Evolutionary conservation across 2,113 vertebrate genomes (phyloP).

Genomic region (Eubucco bourcierii): DNA sequence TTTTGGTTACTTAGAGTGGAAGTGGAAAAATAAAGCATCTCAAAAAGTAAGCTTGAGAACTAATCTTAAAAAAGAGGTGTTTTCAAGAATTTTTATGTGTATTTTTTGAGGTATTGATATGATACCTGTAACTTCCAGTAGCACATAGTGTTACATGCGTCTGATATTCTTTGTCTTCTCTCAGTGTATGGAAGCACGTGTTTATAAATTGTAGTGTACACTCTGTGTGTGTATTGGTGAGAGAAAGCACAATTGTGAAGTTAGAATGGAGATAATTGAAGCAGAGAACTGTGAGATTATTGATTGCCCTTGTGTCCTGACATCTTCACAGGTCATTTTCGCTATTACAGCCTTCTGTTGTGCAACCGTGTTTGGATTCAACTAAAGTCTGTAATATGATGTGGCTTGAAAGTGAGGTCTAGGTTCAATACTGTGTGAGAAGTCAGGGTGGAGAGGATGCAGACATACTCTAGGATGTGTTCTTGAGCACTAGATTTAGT

Average conservation of each 20-base stretch:
- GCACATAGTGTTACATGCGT: neutral
- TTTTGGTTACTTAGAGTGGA: neutral
- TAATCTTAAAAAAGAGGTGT: neutral
- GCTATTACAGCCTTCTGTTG: neutral
- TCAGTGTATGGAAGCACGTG: neutral
- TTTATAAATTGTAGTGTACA: neutral
- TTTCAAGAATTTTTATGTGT: neutral
- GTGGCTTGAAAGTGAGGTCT: neutral
- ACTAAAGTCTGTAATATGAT: neutral
- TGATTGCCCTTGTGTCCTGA: neutral
- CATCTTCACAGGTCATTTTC: neutral
- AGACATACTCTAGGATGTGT: neutral
- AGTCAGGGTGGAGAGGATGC: neutral
- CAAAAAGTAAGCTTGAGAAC: neutral
- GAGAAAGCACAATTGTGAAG: neutral
- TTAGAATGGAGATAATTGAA: neutral
- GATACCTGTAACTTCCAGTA: neutral
- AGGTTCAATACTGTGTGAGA: neutral
- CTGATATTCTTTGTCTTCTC: neutral
- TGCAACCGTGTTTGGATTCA: neutral
- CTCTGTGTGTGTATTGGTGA: neutral
- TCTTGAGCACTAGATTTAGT: neutral
- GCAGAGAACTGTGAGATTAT: neutral
- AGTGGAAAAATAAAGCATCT: neutral
- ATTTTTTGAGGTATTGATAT: neutral